Evolutionary conservation across 2,888 invertebrate species (phyloP).

Genomic region (Tetropium fuscum): DNA sequence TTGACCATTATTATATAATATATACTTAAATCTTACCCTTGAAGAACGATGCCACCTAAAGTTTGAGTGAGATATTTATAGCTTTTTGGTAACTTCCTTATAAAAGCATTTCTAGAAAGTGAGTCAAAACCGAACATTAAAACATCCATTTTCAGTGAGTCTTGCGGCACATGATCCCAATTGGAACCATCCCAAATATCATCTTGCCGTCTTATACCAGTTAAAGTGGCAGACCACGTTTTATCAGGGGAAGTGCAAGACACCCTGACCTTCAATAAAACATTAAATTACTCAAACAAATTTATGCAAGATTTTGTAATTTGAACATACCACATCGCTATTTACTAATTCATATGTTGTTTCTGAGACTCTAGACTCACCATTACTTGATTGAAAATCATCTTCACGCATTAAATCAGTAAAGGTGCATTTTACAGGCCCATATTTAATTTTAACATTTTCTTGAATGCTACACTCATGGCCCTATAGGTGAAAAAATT

Average conservation of each 20-base stretch:
- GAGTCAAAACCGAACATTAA: constrained; percentile 93
- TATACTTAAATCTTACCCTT: constrained; percentile 78
- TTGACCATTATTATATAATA: too few species aligned
- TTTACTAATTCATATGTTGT: constrained; percentile 72
- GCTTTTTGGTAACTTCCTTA: constrained; percentile 81
- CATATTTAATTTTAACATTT: constrained; percentile 64
- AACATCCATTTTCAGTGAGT: constrained; percentile 74
- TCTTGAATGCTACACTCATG: constrained; percentile 68
- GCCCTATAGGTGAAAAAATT: constrained; percentile 55
- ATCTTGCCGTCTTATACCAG: constrained; percentile 70
- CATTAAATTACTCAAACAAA: neutral
- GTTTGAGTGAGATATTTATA: constrained; percentile 76
- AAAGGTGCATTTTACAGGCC: constrained; percentile 70
- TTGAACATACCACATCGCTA: constrained; percentile 72
- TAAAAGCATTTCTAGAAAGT: constrained; percentile 84
- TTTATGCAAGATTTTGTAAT: neutral
- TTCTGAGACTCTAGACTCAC: constrained; percentile 67
- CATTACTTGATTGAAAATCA: constrained; percentile 72
- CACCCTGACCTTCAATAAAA: constrained; percentile 69
- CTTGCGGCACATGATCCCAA: constrained; percentile 67
- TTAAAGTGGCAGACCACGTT: constrained; percentile 77
- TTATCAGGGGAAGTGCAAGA: constrained; percentile 70
- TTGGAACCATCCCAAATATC: constrained; percentile 62
- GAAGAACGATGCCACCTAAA: constrained; percentile 73
- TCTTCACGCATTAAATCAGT: constrained; percentile 78